Conservation (phyloP, 2,113 vertebrate genomes). For the Sigmodon hispidus region DNA sequence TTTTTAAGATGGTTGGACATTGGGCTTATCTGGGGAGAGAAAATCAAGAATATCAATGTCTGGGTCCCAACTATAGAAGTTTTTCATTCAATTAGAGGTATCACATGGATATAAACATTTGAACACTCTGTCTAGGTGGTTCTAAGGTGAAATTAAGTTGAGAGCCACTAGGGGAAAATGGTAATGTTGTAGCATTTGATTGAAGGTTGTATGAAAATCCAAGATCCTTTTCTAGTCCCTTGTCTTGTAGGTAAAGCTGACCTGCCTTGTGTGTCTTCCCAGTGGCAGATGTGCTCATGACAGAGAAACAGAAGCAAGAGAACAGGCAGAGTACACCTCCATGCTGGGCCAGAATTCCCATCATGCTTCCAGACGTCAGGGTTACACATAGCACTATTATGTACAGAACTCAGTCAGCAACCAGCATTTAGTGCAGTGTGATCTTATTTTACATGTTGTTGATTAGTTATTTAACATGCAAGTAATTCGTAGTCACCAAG, state of each 20-base stretch:
- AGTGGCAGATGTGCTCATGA: fast-evolving
- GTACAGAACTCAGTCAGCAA: neutral
- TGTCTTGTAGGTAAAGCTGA: neutral
- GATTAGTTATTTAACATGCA: neutral
- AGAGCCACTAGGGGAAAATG: neutral
- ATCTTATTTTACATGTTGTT: neutral
- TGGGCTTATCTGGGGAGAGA: neutral
- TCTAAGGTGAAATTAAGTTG: neutral
- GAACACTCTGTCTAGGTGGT: neutral
- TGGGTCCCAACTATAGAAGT: neutral
- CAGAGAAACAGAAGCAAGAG: neutral
- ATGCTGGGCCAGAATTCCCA: neutral
- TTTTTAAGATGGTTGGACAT: neutral
- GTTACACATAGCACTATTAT: neutral
- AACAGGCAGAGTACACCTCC: neutral
- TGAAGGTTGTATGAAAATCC: neutral
- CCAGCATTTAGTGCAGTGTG: neutral
- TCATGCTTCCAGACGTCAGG: neutral
- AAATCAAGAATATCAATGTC: conserved; percentile 16
- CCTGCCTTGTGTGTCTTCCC: neutral
- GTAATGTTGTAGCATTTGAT: neutral
- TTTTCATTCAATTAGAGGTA: neutral
- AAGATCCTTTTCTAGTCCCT: neutral
- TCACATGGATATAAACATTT: neutral
- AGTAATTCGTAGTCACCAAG: neutral